Evolutionary conservation across 2,113 vertebrate genomes (phyloP).

Genomic region (Excalfactoria chinensis): DNA sequence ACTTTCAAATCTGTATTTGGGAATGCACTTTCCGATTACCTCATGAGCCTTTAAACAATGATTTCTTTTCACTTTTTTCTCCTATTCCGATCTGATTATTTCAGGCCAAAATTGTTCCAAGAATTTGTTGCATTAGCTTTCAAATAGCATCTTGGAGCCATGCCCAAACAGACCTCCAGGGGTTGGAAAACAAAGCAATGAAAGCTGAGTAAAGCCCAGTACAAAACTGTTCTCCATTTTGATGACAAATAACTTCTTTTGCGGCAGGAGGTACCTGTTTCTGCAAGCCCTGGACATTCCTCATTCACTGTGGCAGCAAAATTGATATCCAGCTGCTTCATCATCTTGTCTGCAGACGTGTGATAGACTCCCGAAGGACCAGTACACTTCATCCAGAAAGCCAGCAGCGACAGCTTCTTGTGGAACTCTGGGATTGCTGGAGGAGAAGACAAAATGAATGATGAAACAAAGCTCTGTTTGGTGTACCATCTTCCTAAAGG

Average conservation of each 20-base stretch:
- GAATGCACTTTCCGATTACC: background rate
- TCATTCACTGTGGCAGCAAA: conserved; percentile 83
- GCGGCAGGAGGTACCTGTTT: conserved; percentile 81
- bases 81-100: background rate
- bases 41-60: background rate
- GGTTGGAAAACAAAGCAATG: background rate
- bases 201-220: background rate
- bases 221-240: background rate
- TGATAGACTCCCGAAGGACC: conserved; percentile 87
- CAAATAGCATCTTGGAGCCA: background rate
- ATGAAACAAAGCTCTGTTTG: background rate
- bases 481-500: background rate
- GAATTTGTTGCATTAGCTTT: background rate
- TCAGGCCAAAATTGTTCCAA: background rate
- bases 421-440: conserved; percentile 89
- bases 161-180: background rate
- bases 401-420: conserved; percentile 84
- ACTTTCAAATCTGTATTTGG: background rate
- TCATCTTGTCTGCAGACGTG: conserved; percentile 87
- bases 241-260: background rate
- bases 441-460: background rate
- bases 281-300: conserved; percentile 82
- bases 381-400: conserved; percentile 93
- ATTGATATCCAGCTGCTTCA: conserved; percentile 84
- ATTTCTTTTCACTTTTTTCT: background rate